Base-by-base conservation (phyloP, 2,113 vertebrate species). In the Neoarius graeffei region DNA sequence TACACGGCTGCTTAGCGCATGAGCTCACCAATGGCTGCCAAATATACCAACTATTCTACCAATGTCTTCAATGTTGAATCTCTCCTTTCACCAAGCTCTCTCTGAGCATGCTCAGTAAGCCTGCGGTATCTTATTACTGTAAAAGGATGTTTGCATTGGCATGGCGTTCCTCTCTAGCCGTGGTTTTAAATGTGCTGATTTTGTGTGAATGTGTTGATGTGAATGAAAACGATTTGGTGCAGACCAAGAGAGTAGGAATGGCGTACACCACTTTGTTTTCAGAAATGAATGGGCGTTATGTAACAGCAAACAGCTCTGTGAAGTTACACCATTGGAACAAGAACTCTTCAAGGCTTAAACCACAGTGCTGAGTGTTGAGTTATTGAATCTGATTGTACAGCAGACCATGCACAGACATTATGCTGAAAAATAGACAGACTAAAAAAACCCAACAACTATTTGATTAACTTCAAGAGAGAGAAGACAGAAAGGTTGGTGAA, bases 101-200 rank as follows among this genome's bases (percentile, higher is more conserved):
- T 52, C 10, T 52, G 74, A 77, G 74, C 23, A 5, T n/a, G 74
- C 74, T 77, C 74, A n/a, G 74, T 54, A 52, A 54, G 20, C 23
- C 74, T n/a, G 74, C 1, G 74, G 74, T 25, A n/a, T 52, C 74
- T n/a, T 48, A 52, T 52, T 77, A 77, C 74, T 54, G 74, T 77
- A 77, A n/a, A 48, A 54, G 74, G 74, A 77, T 77, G 48, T 77
- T 77, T 52, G 48, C 74, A 14, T 52, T 77, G 74, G 74, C 74
- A n/a, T 23, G 0, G 48, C 11, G 0, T 52, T n/a, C 25, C 42
- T 76, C 73, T 76, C 23, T 25, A n/a, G 48, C 74, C 54, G 48
- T n/a, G 48, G 74, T 77, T 54, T 77, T 14, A 77, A 52, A 77
- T 13, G 11, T 54, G 71, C 42, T 74, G 71, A 74, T 74, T 50